Conservation (phyloP, 2,888 invertebrate genomes). For the Amaurobius ferox region DNA sequence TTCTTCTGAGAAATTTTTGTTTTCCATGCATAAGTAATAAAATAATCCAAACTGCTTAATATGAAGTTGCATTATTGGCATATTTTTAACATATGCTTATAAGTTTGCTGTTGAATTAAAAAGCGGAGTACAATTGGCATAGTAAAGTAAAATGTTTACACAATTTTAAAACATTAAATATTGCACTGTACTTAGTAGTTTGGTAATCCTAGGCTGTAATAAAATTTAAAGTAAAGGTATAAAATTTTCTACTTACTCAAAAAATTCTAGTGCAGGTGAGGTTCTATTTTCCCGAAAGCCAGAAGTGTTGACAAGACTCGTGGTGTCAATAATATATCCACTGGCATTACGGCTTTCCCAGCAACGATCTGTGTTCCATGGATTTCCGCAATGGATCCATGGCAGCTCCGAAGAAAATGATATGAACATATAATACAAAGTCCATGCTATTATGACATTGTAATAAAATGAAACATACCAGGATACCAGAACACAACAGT, state of each 20-base stretch:
- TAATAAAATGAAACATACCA: constrained; percentile 89
- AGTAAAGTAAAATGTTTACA: too few species aligned
- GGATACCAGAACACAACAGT: constrained; percentile 87
- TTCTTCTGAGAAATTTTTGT: too few species aligned
- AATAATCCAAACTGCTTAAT: too few species aligned
- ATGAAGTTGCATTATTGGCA: too few species aligned
- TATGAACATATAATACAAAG: constrained; percentile 87
- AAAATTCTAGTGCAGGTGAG: constrained; percentile 76
- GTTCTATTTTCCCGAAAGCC: constrained; percentile 72
- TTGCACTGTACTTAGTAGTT: too few species aligned
- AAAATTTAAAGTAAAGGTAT: too few species aligned
- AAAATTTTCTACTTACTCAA: constrained; percentile 75
- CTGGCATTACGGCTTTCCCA: constrained; percentile 65
- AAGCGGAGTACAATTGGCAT: too few species aligned
- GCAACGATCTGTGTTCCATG: constrained; percentile 84
- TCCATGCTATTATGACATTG: constrained; percentile 91
- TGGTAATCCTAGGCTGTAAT: too few species aligned
- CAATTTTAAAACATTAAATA: too few species aligned
- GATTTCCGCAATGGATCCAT: constrained; percentile 88
- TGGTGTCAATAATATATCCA: constrained; percentile 52
- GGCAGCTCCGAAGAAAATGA: constrained; percentile 84
- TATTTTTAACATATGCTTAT: too few species aligned
- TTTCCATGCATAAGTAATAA: too few species aligned
- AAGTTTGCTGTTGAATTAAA: too few species aligned
- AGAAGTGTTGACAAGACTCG: constrained; percentile 28